Evolutionary conservation across 2,888 invertebrate species (phyloP), one percentile per base, ranked within the genome.

Genomic region (Cosmia pyralina): DNA sequence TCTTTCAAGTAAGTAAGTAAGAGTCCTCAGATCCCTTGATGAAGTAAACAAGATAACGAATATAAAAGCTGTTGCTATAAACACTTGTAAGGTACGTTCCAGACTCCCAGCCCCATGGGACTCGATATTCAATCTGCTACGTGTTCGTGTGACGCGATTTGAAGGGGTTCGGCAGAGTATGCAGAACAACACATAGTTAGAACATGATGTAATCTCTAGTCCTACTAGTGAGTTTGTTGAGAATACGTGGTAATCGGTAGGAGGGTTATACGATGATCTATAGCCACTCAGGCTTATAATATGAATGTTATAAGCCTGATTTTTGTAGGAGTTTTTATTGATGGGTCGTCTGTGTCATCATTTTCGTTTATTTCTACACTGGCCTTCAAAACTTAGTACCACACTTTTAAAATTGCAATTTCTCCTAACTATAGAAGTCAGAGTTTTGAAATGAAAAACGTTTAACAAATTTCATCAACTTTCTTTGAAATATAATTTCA

Each of bases 51-150:
- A 67, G 67, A 67, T 67, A 79, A 83, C 38, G 22, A 53, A 75
- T 80, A 57, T 69, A 55, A 34, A 80, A 58, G 50, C 50, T 58
- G 38, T 55, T 55, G n/a, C 44, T 79, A 69, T 81, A 67, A 80
- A 81, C 75, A 81, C 50, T 64, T 50, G 34, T 67, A 38, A 66
- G 44, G 55, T 50, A 64, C 34, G 57, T 46, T 19, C 28, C 58
- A 38, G 59, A 59, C 53, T 38, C 46, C 13, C 50, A 11, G 38
- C n/a, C 68, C 57, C 57, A 22, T 48, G 65, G 63, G 62, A 67
- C 50, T 52, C 59, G 48, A 57, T 69, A 71, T 75, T 86, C 82
- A 84, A 84, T 86, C 77, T 53, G 48, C 65, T 69, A 86, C 74
- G 85, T 86, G 85, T 52, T 55, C 78, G 59, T 53, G 65, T 48